Conservation (phyloP, 1,140 invertebrate genomes). For the Nymphalis io region DNA sequence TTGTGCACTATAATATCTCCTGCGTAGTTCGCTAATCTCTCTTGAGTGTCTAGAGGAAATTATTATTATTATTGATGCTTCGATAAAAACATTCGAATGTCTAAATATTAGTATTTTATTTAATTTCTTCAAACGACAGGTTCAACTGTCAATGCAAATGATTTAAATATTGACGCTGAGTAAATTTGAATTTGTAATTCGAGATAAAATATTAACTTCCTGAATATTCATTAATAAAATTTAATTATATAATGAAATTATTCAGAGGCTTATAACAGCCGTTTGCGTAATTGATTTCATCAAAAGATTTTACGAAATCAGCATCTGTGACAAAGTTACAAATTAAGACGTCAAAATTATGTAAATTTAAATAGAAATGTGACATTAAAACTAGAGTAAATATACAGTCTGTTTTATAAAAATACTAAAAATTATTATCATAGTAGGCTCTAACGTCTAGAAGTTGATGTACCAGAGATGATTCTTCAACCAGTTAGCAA, state of each 20-base stretch:
- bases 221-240: slow-evolving; percentile 38
- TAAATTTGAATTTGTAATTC: slow-evolving; percentile 30
- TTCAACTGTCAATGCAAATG: not conserved
- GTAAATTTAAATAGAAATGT: not conserved
- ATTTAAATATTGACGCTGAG: slow-evolving; percentile 9
- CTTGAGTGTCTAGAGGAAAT: too few species aligned
- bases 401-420: too few species aligned
- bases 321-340: slow-evolving; percentile 21
- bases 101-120: not conserved
- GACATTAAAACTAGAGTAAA: too few species aligned
- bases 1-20: too few species aligned
- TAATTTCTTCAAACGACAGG: not conserved
- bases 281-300: slow-evolving; percentile 29
- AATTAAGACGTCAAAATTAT: slow-evolving; percentile 13
- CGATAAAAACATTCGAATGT: too few species aligned
- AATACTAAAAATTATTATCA: too few species aligned
- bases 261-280: slow-evolving; percentile 26
- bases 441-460: too few species aligned
- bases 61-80: too few species aligned
- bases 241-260: slow-evolving; percentile 32
- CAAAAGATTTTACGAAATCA: slow-evolving; percentile 32
- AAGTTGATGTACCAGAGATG: too few species aligned
- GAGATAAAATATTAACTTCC: slow-evolving; percentile 29
- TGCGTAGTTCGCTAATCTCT: too few species aligned
- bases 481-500: too few species aligned